Base-by-base conservation (phyloP, 2,888 invertebrate species). In the Idaea dimidiata region DNA sequence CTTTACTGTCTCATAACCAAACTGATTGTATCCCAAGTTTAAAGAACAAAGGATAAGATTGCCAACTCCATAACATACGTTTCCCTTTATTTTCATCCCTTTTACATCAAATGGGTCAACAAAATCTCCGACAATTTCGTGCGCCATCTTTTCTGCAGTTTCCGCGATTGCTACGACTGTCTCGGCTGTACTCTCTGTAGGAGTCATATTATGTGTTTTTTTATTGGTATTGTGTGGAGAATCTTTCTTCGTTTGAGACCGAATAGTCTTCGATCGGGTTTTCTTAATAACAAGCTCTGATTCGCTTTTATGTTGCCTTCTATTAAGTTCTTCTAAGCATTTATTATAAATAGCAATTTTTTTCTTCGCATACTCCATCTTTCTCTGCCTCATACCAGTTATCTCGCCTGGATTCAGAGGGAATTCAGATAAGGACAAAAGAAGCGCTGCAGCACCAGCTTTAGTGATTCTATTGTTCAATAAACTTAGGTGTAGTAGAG, bases 21-120 rank as follows among this genome's bases (percentile, higher is more conserved):
- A 65, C 54, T 78, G 62, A 62, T 88, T 88, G 59, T 80, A 86
- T 0, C 82, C 79, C 10, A 88, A 58, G 71, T 88, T 87, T 17
- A 88, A 65, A 17, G 77, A 87, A 63, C 80, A 79, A 6, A 88
- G 67, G 31, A 62, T 65, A 1, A 83, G 68, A 68, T 88, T 88
- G 8, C 88, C 87, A 24, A 66, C 71, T 17, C 71, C 75, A 65
- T 75, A 78, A 24, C 57, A 17, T 24, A 63, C 17, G 16, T 67
- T 72, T 17, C 79, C 65, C 64, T 65, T 74, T 17, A 56, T 55
- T 55, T 16, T 16, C 5, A 55, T 6, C 54, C 16, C 54, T 16
- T 16, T 55, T 16, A 16, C 16, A 43, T 43, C 43, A 59, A 75
- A 87, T 5, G 78, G 71, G 60, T 86, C 76, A 0, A 59, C n/a